Evolutionary conservation across 2,888 invertebrate genomes (phyloP).

Genomic region (Sericinus montela): DNA sequence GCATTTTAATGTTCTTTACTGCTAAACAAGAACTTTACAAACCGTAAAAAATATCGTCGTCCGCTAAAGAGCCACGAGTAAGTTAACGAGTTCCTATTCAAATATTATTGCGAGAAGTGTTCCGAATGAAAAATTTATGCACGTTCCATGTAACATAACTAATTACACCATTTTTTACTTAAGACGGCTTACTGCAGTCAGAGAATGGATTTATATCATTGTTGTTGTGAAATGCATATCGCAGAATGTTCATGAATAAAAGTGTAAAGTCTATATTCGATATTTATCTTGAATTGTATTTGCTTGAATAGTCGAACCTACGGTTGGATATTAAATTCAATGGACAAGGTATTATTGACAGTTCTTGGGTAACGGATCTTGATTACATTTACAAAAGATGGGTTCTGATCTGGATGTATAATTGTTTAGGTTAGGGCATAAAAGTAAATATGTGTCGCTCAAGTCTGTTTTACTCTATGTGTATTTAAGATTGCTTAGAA

Average conservation of each 20-base stretch:
- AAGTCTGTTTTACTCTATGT: too few species aligned
- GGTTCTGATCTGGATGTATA: too few species aligned
- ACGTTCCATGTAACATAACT: conserved; percentile 10
- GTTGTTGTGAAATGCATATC: too few species aligned
- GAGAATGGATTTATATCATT: not conserved
- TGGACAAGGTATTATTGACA: not conserved
- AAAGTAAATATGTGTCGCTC: too few species aligned
- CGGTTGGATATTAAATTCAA: conserved; percentile 8
- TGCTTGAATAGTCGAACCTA: not conserved
- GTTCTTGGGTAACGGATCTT: conserved; percentile 6
- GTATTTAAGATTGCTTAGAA: too few species aligned
- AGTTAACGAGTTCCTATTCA: conserved; percentile 18
- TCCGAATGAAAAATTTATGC: conserved; percentile 16
- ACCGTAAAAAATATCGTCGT: conserved; percentile 17
- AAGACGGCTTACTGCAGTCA: not conserved
- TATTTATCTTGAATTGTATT: too few species aligned
- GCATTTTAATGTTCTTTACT: conserved; percentile 18
- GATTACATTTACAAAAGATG: not conserved
- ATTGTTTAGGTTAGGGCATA: too few species aligned
- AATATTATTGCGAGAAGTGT: conserved; percentile 13
- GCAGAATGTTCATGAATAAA: too few species aligned
- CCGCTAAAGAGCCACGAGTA: conserved; percentile 11
- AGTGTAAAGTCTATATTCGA: too few species aligned
- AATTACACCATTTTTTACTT: conserved; percentile 7
- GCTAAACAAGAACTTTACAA: conserved; percentile 17